phyloP scores from a whole-genome alignment of 30 jellyfish, hydroid and myxozoan genomes.

The Pelagia noctiluca region DNA sequence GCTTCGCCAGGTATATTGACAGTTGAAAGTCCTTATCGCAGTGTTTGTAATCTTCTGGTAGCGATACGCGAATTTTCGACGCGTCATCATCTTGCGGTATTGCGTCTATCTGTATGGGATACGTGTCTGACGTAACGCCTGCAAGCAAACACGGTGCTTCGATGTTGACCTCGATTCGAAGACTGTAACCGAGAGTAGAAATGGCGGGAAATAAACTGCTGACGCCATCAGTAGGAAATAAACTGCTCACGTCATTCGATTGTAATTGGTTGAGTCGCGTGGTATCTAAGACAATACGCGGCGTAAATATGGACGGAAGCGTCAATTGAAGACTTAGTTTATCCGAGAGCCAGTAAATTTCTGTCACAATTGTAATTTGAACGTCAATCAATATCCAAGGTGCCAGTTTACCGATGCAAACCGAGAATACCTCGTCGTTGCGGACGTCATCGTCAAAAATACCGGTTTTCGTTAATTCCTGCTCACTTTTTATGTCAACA shows the following conservation, averaged over 20 bases:
- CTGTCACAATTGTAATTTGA: constrained; percentile 83
- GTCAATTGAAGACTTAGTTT: constrained; percentile 66
- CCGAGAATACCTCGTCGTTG: constrained; percentile 72
- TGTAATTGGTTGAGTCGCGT: constrained; percentile 12
- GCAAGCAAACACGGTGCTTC: constrained; percentile 98
- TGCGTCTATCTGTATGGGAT: constrained; percentile 87
- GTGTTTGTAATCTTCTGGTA: constrained; percentile 85
- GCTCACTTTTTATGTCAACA: constrained; percentile 60
- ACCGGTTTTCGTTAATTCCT: constrained; percentile 58
- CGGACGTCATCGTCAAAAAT: constrained; percentile 58
- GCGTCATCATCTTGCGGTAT: constrained; percentile 88
- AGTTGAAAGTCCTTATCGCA: constrained; percentile 70
- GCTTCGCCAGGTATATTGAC: constrained; percentile 77
- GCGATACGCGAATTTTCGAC: constrained; percentile 82
- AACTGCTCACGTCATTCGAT: not conserved
- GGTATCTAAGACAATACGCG: constrained; percentile 58
- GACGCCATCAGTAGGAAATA: too few relatives aligned
- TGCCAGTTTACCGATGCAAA: constrained; percentile 86
- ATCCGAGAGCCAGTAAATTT: constrained; percentile 58
- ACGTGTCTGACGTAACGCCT: constrained; percentile 91
- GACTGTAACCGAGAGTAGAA: constrained; percentile 90
- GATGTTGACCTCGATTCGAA: constrained; percentile 75
- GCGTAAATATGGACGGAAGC: constrained; percentile 91
- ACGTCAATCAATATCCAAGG: constrained; percentile 91
- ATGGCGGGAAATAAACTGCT: constrained; percentile 81